These are phyloP conservation scores for Carlito syrichta DNA, from an alignment of 2,113 vertebrate species.

Conservation along the genomic window DNA sequence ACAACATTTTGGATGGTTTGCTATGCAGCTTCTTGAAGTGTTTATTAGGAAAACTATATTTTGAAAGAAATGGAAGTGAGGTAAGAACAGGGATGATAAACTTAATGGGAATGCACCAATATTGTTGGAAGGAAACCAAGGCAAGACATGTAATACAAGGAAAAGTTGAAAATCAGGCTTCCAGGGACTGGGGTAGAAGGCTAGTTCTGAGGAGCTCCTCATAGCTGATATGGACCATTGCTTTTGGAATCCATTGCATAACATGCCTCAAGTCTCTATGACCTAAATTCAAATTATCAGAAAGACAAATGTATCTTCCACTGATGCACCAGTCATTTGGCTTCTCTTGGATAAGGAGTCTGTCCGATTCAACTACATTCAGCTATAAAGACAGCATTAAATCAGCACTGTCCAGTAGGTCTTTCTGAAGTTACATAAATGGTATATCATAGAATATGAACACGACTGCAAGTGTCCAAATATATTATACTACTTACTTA, in stretches of 20 bases:
- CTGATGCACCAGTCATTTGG: fast-evolving
- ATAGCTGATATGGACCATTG: neutral
- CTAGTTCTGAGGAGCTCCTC: fast-evolving
- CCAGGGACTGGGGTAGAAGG: fast-evolving
- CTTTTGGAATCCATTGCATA: neutral
- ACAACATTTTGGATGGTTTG: neutral
- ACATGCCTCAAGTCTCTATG: neutral
- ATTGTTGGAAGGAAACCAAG: neutral
- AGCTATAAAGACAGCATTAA: fast-evolving
- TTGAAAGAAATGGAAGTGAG: neutral
- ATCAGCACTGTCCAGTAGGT: fast-evolving
- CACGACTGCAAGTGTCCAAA: fast-evolving
- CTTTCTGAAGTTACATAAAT: fast-evolving
- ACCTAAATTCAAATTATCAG: neutral
- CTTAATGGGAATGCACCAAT: fast-evolving
- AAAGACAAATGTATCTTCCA: neutral
- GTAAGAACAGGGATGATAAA: neutral
- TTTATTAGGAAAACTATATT: neutral
- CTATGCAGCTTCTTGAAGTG: neutral
- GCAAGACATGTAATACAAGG: neutral
- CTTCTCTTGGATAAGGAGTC: too few relatives aligned
- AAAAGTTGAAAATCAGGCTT: neutral
- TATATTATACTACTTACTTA: fast-evolving
- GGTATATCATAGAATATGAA: too few relatives aligned
- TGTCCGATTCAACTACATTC: fast-evolving